Conservation (phyloP, 2,888 invertebrate genomes). For the Sesamia inferens region DNA sequence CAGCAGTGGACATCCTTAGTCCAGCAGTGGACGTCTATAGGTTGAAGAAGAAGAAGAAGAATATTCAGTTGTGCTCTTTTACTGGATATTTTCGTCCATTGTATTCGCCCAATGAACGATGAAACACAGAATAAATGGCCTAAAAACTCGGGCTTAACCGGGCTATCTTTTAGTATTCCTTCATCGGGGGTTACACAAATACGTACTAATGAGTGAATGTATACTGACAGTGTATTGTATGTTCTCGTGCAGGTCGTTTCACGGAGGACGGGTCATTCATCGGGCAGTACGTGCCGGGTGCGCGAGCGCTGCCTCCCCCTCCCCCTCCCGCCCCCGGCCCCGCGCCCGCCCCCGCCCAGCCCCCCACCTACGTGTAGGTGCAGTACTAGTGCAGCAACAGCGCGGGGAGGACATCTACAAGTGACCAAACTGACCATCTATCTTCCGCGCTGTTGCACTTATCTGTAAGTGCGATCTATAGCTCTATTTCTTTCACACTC, state of each 20-base stretch:
- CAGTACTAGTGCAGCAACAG: background rate
- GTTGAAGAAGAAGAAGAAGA: too few relatives aligned
- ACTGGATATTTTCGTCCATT: background rate
- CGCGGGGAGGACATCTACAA: slow-evolving; percentile 6
- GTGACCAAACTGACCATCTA: background rate
- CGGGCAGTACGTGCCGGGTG: slow-evolving; percentile 98
- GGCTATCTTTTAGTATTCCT: too few relatives aligned
- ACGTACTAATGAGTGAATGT: background rate
- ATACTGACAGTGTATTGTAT: background rate
- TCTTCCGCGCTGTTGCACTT: slow-evolving; percentile 19
- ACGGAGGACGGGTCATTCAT: slow-evolving; percentile 99
- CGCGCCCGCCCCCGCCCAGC: slow-evolving; percentile 69
- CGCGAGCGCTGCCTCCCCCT: slow-evolving; percentile 90
- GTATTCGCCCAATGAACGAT: too few relatives aligned
- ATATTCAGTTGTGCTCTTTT: background rate
- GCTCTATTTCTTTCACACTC: slow-evolving; percentile 29
- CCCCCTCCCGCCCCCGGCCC: slow-evolving; percentile 70
- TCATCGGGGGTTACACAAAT: background rate
- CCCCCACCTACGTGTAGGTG: slow-evolving; percentile 77
- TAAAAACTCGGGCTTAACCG: background rate
- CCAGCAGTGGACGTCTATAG: too few relatives aligned
- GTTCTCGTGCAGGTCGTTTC: slow-evolving; percentile 92
- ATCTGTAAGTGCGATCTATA: slow-evolving; percentile 5
- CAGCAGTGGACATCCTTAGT: too few relatives aligned
- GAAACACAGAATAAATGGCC: too few relatives aligned